Conservation (phyloP, 2,113 vertebrate genomes). For the Micromys minutus region DNA sequence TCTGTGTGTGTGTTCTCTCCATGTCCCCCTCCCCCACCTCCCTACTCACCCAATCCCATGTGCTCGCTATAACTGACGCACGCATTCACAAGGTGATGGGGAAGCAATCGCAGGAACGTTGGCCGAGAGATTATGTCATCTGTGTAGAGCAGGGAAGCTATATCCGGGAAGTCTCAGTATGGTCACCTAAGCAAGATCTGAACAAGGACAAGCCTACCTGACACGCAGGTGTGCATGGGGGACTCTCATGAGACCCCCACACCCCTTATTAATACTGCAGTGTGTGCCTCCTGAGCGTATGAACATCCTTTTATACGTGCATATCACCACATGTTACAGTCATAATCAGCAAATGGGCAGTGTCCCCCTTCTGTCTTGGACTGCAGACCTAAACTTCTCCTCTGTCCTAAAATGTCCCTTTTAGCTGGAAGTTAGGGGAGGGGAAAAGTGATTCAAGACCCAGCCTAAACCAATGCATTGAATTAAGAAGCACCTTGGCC, state of each 20-base stretch:
- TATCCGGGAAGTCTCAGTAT: neutral
- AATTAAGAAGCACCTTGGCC: neutral
- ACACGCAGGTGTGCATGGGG: neutral
- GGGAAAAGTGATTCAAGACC: neutral
- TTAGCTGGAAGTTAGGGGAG: neutral
- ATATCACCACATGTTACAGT: neutral
- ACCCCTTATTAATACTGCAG: neutral
- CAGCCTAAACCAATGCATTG: no score
- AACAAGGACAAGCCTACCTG: neutral
- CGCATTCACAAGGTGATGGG: neutral
- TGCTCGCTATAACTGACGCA: neutral
- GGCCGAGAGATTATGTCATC: neutral
- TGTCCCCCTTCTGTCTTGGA: neutral
- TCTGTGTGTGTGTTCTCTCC: neutral
- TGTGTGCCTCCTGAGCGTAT: neutral
- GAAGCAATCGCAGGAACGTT: neutral
- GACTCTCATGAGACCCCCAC: neutral
- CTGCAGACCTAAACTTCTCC: neutral
- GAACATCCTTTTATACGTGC: neutral
- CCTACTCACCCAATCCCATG: neutral
- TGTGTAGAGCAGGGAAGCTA: neutral
- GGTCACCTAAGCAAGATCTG: neutral
- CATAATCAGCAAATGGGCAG: neutral
- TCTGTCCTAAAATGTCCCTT: neutral
- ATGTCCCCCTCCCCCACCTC: neutral